Evolutionary conservation across 2,113 vertebrate species (phyloP).

Genomic region (Oplegnathus fasciatus): DNA sequence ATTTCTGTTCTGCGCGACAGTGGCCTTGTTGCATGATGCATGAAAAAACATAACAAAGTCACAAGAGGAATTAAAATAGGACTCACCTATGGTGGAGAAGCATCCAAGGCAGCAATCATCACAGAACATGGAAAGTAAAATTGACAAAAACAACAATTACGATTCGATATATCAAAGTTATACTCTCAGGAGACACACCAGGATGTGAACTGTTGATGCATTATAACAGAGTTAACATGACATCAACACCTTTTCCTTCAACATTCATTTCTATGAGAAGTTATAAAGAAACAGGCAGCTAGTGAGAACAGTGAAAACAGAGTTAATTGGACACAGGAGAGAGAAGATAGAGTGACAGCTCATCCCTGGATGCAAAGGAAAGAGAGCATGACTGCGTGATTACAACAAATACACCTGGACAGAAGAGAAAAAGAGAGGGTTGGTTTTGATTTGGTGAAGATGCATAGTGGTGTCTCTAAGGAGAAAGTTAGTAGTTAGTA

Average conservation of each 20-base stretch:
- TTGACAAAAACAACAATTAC: conserved; percentile 51
- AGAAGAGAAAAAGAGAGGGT: conserved; percentile 20
- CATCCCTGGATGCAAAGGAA: conserved; percentile 52
- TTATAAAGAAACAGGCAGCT: conserved; percentile 31
- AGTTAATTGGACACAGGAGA: conserved; percentile 55
- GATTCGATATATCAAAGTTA: conserved; percentile 16
- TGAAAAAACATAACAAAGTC: neutral
- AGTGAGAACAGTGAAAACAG: conserved; percentile 35
- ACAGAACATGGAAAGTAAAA: conserved; percentile 70
- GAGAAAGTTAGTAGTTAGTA: conserved; percentile 75
- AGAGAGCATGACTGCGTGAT: conserved; percentile 51
- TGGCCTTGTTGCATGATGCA: neutral
- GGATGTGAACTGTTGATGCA: conserved; percentile 14
- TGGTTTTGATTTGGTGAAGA: conserved; percentile 42
- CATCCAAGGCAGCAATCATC: conserved; percentile 30
- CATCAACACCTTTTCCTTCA: conserved; percentile 19
- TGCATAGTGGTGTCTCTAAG: conserved; percentile 42
- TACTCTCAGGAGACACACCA: conserved; percentile 3
- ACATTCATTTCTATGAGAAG: conserved; percentile 11
- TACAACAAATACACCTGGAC: conserved; percentile 45
- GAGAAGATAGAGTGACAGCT: conserved; percentile 32
- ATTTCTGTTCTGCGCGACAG: neutral
- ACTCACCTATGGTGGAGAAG: conserved; percentile 69
- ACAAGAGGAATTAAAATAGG: conserved; percentile 23
- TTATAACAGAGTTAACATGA: conserved; percentile 21